phyloP scores from a whole-genome alignment of 1,140 invertebrate species.

The Bombus pyrosoma region DNA sequence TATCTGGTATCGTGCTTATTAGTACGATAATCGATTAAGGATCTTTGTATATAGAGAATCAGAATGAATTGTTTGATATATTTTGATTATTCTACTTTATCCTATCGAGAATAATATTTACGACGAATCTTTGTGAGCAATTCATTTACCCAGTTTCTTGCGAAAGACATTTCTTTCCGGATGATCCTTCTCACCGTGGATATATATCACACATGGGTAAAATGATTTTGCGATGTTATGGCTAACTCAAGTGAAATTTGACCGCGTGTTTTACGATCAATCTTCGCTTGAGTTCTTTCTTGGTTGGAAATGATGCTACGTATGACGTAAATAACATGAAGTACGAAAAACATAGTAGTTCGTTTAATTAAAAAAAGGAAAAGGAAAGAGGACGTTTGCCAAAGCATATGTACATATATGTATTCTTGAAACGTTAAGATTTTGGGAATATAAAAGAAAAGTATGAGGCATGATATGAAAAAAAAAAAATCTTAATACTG shows the following conservation, averaged over 20 bases:
- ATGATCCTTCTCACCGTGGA: not conserved
- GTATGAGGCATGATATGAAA: not conserved
- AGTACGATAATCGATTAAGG: not conserved
- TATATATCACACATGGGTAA: not conserved
- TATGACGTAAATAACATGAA: conserved; percentile 6
- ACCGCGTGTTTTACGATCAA: not conserved
- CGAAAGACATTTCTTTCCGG: not conserved
- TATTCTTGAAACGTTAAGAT: conserved; percentile 27
- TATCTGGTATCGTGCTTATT: not conserved
- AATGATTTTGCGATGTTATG: not conserved
- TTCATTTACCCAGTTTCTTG: conserved; percentile 9
- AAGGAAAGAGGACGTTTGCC: conserved; percentile 41
- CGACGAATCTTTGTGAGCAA: not conserved
- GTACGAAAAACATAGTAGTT: conserved; percentile 2
- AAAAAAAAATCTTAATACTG: not conserved
- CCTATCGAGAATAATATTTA: not conserved
- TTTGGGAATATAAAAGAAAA: not conserved
- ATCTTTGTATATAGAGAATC: conserved; percentile 38
- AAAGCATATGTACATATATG: conserved; percentile 46
- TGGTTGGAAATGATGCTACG: not conserved
- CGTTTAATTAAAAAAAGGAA: conserved; percentile 7
- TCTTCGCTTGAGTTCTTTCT: conserved; percentile 2
- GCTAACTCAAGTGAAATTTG: conserved; percentile 3
- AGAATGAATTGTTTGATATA: conserved; percentile 40
- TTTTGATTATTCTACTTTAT: conserved; percentile 34